Evolutionary conservation across 2,888 invertebrate genomes (phyloP).

Genomic region (Ophion ellenae): DNA sequence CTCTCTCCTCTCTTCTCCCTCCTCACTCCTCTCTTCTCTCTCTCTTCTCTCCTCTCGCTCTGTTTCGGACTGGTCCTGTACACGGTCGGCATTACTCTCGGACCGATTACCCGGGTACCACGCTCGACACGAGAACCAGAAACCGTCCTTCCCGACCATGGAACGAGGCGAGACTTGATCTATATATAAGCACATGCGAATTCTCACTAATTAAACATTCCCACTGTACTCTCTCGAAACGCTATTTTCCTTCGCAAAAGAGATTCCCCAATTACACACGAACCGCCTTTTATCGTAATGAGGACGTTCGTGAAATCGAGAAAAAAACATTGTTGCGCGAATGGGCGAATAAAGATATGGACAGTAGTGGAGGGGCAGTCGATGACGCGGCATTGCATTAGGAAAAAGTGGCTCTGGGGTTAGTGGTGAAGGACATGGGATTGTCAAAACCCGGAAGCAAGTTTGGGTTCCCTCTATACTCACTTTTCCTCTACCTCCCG

Average conservation of each 20-base stretch:
- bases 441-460: too few species aligned
- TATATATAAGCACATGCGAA: conserved; percentile 4
- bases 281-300: too few species aligned
- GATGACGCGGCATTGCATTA: too few species aligned
- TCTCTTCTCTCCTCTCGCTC: conserved; percentile 12
- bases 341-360: too few species aligned
- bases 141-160: conserved; percentile 37
- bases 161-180: conserved; percentile 22
- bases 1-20: too few species aligned
- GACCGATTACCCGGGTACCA: conserved; percentile 52
- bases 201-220: background rate
- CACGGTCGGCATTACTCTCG: conserved; percentile 1
- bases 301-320: background rate
- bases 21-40: too few species aligned
- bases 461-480: too few species aligned
- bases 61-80: background rate
- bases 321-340: too few species aligned
- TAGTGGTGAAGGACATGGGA: too few species aligned
- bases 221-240: background rate
- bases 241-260: background rate
- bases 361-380: too few species aligned
- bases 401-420: too few species aligned
- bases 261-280: background rate
- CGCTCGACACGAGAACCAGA: conserved; percentile 50
- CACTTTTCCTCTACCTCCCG: too few species aligned